Evolutionary conservation across 2,888 invertebrate species (phyloP).

Genomic region (Ochropleura plecta): DNA sequence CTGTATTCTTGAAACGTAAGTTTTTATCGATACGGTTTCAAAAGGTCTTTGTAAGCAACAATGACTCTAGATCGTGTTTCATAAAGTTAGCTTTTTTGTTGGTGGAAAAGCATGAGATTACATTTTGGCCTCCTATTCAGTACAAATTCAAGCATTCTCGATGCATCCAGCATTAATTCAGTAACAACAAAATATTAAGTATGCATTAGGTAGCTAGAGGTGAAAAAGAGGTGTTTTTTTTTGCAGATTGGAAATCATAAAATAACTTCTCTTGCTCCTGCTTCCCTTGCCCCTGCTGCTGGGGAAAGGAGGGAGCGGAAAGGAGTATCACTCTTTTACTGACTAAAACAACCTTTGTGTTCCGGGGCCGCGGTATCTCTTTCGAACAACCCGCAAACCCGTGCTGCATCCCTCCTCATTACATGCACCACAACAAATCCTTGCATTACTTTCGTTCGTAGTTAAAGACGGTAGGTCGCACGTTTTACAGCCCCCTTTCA

Average conservation of each 20-base stretch:
- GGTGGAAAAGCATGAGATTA: neutral
- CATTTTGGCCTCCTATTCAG: no score
- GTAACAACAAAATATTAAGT: neutral
- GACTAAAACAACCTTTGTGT: no score
- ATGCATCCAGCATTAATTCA: neutral
- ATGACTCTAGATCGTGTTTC: constrained; percentile 3
- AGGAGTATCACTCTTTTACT: no score
- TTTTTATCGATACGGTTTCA: constrained; percentile 26
- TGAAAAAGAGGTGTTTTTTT: no score
- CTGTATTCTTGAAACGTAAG: constrained; percentile 39
- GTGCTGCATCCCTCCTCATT: no score
- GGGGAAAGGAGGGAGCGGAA: no score
- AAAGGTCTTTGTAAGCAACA: constrained; percentile 29
- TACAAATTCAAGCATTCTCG: neutral
- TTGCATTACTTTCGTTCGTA: neutral
- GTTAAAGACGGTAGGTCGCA: constrained; percentile 25
- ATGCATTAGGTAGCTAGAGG: neutral
- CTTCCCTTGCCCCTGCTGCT: no score
- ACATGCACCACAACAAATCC: neutral
- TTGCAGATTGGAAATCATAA: no score
- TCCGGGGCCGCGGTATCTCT: no score
- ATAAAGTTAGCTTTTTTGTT: neutral
- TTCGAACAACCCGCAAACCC: no score
- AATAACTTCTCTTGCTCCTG: no score
- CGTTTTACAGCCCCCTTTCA: constrained; percentile 22